These are phyloP conservation scores for Megalonaias nervosa DNA, from an alignment of 1,140 invertebrate genomes.

Conservation along the genomic window DNA sequence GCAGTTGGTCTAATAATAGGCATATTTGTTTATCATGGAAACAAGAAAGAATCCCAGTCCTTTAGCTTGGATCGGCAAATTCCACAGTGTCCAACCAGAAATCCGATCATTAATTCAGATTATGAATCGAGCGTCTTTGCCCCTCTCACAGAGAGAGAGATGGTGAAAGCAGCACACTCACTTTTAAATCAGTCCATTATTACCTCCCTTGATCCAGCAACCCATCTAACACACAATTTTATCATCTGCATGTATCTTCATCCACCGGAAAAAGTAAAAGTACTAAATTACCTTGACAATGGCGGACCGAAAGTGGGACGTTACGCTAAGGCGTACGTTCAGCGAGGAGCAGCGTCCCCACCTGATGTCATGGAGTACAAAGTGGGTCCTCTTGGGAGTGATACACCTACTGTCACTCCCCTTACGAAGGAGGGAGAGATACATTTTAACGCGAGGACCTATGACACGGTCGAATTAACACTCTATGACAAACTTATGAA, in stretches of 20 bases:
- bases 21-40: too few species aligned
- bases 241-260: conserved; percentile 16
- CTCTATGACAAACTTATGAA: conserved; percentile 7
- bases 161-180: conserved; percentile 16
- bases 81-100: neutral
- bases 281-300: conserved; percentile 17
- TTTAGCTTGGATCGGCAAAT: too few species aligned
- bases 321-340: conserved; percentile 19
- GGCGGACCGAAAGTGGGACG: conserved; percentile 7
- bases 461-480: conserved; percentile 11
- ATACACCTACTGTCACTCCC: neutral
- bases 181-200: conserved; percentile 7
- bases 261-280: conserved; percentile 15
- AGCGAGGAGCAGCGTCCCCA: conserved; percentile 4
- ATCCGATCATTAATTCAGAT: conserved; percentile 6
- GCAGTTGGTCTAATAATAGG: too few species aligned
- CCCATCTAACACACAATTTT: conserved; percentile 13
- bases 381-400: conserved; percentile 20
- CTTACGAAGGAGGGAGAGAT: conserved; percentile 7
- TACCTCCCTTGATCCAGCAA: conserved; percentile 3
- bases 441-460: conserved; percentile 24
- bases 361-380: conserved; percentile 35
- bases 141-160: conserved; percentile 20
- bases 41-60: too few species aligned
- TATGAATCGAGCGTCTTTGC: conserved; percentile 22